phyloP scores from a whole-genome alignment of 2,797 vertebrate species.

The Micropoecilia bifurca region DNA sequence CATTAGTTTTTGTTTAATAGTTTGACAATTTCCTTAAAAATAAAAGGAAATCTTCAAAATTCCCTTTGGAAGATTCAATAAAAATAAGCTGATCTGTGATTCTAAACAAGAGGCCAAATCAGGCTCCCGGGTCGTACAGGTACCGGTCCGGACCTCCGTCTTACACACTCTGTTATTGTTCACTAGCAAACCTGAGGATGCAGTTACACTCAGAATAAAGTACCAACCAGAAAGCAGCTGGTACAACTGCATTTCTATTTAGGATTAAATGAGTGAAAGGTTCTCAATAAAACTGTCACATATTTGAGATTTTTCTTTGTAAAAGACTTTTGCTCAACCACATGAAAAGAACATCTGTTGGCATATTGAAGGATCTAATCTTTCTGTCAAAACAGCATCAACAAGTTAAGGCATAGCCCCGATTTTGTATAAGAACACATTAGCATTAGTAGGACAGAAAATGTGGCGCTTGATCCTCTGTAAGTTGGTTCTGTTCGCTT shows the following conservation, averaged over 20 bases:
- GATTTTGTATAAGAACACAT: background rate
- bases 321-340: background rate
- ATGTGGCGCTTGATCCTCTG: background rate
- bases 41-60: background rate
- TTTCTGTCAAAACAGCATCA: background rate
- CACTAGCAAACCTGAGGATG: too few species aligned
- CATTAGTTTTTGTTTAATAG: background rate
- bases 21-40: background rate
- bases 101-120: too few species aligned
- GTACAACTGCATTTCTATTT: background rate
- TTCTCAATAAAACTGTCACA: too few species aligned
- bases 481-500: slow-evolving; percentile 22
- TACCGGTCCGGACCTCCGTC: too few species aligned
- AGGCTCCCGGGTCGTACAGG: too few species aligned
- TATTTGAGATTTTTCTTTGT: too few species aligned
- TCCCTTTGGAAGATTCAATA: too few species aligned
- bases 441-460: background rate
- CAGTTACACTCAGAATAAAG: too few species aligned
- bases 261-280: background rate
- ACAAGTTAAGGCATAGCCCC: background rate
- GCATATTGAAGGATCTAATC: background rate
- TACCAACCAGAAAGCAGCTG: background rate
- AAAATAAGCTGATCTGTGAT: too few species aligned
- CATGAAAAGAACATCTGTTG: background rate
- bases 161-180: too few species aligned